Evolutionary conservation across 1,140 invertebrate species (phyloP).

Genomic region (Drosophila tsacasi): DNA sequence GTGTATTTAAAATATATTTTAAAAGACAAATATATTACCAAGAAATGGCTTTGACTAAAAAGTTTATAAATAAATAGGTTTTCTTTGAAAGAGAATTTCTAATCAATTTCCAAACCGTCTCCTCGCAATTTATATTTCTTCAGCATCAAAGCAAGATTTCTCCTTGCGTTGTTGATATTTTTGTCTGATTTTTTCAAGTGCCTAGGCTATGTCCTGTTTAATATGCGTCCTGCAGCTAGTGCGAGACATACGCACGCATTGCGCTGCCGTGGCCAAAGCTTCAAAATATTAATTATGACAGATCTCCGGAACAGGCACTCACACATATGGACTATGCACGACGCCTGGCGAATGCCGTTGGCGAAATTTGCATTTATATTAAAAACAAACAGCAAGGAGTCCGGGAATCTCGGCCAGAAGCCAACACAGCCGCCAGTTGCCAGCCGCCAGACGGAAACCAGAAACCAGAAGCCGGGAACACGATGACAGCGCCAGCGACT

Average conservation of each 20-base stretch:
- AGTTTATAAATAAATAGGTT: neutral
- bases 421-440: conserved; percentile 21
- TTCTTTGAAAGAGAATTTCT: neutral
- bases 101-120: no score
- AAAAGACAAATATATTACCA: no score
- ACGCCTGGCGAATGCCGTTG: conserved; percentile 61
- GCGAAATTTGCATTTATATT: conserved; percentile 82
- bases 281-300: conserved; percentile 82
- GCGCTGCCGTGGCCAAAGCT: conserved; percentile 65
- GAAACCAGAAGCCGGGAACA: conserved; percentile 35
- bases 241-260: conserved; percentile 49
- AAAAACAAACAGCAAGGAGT: conserved; percentile 74
- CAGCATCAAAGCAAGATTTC: neutral
- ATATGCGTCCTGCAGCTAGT: conserved; percentile 65
- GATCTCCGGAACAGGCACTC: conserved; percentile 42
- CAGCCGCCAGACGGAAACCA: neutral
- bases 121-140: fast-evolving
- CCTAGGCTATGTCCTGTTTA: conserved; percentile 46
- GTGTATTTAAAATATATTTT: neutral
- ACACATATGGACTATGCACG: conserved; percentile 30
- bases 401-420: conserved; percentile 46
- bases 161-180: neutral
- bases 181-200: conserved; percentile 8
- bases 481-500: conserved; percentile 75
- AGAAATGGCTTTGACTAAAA: neutral